Conservation (phyloP, 2,797 vertebrate genomes). For the Cyclura pinguis region DNA sequence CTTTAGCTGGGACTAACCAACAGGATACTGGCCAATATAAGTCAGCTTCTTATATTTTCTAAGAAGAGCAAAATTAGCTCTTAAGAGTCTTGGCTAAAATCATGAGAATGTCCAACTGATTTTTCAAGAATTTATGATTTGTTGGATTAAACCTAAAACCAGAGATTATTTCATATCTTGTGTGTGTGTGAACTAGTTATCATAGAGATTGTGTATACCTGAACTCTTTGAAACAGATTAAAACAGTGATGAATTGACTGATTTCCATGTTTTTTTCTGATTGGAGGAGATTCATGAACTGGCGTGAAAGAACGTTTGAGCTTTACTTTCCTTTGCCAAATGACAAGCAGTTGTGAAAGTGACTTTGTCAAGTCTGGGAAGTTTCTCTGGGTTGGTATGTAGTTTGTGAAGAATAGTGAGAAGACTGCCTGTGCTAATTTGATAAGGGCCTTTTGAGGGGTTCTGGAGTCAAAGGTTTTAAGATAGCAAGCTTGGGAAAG, state of each 20-base stretch:
- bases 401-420: neutral
- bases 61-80: conserved; percentile 30
- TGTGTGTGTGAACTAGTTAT: neutral
- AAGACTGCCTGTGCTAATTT: neutral
- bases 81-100: neutral
- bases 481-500: neutral
- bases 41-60: neutral
- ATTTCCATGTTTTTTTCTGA: neutral
- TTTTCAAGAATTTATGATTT: conserved; percentile 55
- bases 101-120: conserved; percentile 2
- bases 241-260: conserved; percentile 8
- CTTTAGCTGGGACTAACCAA: neutral
- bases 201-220: neutral
- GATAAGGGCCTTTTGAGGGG: neutral
- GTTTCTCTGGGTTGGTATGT: neutral
- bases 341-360: neutral
- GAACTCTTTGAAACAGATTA: conserved; percentile 22
- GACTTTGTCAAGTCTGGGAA: neutral
- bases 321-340: no score
- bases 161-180: conserved; percentile 14
- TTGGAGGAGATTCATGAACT: neutral
- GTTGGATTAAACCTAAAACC: conserved; percentile 17
- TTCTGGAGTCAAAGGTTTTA: neutral
- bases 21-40: neutral
- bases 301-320: neutral